A percentile compares a stretch with the other conserved stretches of the same genome.
These are phyloP conservation scores for Python bivittatus DNA, from an alignment of 2,113 vertebrate species.

Conservation along the genomic window DNA sequence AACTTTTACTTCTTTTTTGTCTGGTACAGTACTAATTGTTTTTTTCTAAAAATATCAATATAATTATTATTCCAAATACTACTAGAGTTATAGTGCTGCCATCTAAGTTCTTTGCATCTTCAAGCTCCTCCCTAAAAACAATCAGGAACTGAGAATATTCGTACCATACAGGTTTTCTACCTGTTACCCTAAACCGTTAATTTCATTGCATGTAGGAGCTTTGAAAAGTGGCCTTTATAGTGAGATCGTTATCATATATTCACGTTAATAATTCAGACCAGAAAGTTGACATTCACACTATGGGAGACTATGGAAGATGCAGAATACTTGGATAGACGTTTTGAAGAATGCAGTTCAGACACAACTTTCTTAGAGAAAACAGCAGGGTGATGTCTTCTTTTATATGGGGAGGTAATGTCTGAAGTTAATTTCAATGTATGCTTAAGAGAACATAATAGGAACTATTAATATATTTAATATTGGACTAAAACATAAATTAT, in stretches of 20 bases:
- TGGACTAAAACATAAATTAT: neutral
- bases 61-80: neutral
- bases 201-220: neutral
- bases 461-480: neutral
- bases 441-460: neutral
- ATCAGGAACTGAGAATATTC: too few relatives aligned
- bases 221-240: neutral
- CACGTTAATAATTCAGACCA: neutral
- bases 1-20: conserved; percentile 68
- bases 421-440: neutral
- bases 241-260: neutral
- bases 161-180: too few relatives aligned
- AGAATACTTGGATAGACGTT: neutral
- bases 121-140: too few relatives aligned
- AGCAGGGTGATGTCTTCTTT: neutral
- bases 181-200: too few relatives aligned
- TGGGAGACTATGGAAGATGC: neutral
- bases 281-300: neutral
- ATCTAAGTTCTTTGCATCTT: too few relatives aligned
- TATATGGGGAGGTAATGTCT: neutral
- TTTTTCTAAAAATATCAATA: conserved; percentile 33
- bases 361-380: neutral
- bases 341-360: neutral
- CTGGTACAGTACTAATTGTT: conserved; percentile 71
- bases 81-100: too few relatives aligned